Conservation (phyloP, 2,113 vertebrate species). For the Garra rufa region DNA sequence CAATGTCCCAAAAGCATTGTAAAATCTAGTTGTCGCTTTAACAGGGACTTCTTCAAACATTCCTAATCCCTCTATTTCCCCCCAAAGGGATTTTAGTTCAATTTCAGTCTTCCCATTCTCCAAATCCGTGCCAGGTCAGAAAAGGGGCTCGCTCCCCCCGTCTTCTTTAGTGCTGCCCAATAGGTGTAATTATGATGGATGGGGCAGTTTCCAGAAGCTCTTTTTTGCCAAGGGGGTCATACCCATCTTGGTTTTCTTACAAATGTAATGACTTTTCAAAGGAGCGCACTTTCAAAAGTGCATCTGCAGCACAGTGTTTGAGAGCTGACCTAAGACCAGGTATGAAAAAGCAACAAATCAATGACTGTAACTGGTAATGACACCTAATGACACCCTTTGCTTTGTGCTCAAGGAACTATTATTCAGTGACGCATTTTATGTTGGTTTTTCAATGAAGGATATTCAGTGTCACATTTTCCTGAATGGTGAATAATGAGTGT, state of each 20-base stretch:
- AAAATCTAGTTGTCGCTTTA: slow-evolving; percentile 7
- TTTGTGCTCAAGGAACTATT: slow-evolving; percentile 56
- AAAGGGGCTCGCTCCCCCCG: slow-evolving; percentile 15
- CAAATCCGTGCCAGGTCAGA: slow-evolving; percentile 36
- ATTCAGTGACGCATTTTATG: neutral
- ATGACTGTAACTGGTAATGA: slow-evolving; percentile 70
- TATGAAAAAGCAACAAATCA: slow-evolving; percentile 11
- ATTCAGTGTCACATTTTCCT: slow-evolving; percentile 14
- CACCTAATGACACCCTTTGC: slow-evolving; percentile 61
- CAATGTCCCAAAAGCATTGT: slow-evolving; percentile 18
- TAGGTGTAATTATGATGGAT: slow-evolving; percentile 82
- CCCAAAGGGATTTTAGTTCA: slow-evolving; percentile 36
- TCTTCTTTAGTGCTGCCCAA: slow-evolving; percentile 60
- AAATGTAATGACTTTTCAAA: slow-evolving; percentile 82
- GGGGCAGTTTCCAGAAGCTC: slow-evolving; percentile 75
- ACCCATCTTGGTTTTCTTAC: slow-evolving; percentile 71
- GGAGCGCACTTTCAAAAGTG: slow-evolving; percentile 72
- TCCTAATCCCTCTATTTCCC: slow-evolving; percentile 18
- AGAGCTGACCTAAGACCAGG: slow-evolving; percentile 58
- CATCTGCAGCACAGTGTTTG: slow-evolving; percentile 58
- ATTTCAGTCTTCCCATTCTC: slow-evolving; percentile 19
- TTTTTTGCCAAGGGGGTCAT: slow-evolving; percentile 69
- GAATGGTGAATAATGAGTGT: neutral
- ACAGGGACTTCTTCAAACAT: slow-evolving; percentile 26
- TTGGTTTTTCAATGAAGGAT: slow-evolving; percentile 44